Base-by-base conservation (phyloP, 1,140 invertebrate species). In the Drosophila auraria region DNA sequence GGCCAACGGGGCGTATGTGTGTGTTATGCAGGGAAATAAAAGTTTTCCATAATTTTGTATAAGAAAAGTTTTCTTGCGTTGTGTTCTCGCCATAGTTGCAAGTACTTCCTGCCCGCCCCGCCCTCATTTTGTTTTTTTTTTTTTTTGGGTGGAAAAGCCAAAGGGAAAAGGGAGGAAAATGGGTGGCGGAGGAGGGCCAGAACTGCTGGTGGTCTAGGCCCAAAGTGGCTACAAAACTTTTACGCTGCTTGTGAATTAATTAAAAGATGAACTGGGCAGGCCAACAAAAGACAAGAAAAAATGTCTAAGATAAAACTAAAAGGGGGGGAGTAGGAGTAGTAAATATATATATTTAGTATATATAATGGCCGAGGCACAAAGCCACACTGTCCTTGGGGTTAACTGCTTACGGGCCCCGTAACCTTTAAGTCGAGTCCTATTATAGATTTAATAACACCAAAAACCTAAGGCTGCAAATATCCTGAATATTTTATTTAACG, bases 1-100 rank as follows among this genome's bases (percentile, higher is more conserved):
- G 63, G 63, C 40, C 50, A 74, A 66, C 63, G n/a, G 40, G 63
- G 63, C 53, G 71, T 64, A 73, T 66, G 65, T 76, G 76, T 87
- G 76, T 87, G 83, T 83, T 87, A 87, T 87, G 83, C 83, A 87
- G 89, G 83, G 73, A 87, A 89, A 89, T 89, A 89, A 87, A 87
- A 87, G 68, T 87, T 87, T 87, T 89, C 78, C 84, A 87, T 87
- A 87, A 87, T 87, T 87, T 87, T 87, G 84, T 87, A 87, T 87
- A 87, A 87, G 84, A 87, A 87, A 89, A 87, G 84, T 86, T 86
- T 86, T 86, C 70, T 73, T 73, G 78, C 82, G 82, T 86, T 86
- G 83, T 81, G 82, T 72, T 62, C 63, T 44, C 80, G 74, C 83
- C 80, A 83, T 82, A 83, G 80, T 83, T 86, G 82, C 82, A 86